Evolutionary conservation across 2,797 vertebrate genomes (phyloP), one percentile per base, ranked within the genome.

Genomic region (Sebastes cheni): DNA sequence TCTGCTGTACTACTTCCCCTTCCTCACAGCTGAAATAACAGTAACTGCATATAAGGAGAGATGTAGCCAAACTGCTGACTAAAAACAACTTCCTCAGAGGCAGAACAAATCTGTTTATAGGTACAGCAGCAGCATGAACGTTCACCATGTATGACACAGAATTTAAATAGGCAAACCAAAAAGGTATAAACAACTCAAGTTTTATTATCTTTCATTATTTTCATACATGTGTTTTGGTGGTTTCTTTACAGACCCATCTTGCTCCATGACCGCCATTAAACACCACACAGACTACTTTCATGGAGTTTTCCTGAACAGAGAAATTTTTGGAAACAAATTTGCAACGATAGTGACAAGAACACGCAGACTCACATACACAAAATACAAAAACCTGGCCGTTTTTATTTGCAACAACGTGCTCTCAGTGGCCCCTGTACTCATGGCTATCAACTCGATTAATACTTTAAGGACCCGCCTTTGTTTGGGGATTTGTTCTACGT

Each of bases 401-500:
- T 73, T 73, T 58, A 79, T 83, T 88, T 79, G 85, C 82, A 75
- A 84, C 85, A 74, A 64, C 81, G 58, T 67, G 22, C 69, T 81
- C 85, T 91, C 75, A 68, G 16, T 12, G 68, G 77, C 91, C 42
- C 91, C 91, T 90, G 95, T 94, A 92, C 67, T 93, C 94, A 93
- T 94, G 92, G 82, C 84, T 93, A 95, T 91, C 93, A 93, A 90
- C 87, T 85, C 58, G 84, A 90, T 90, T 94, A 94, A 95, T 93
- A 95, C 93, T 96, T 93, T 92, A 96, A 96, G 96, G 95, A 96
- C 95, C 96, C 91, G 94, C 96, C 95, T 95, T 94, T 91, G 91
- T 88, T 89, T 92, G 93, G 93, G 90, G 89, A 95, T 95, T 94
- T 95, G 93, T 93, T 94, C 91, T 91, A 90, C 89, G 88, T 83